These are phyloP conservation scores for Cataglyphis altisquamis DNA, from an alignment of 2,888 invertebrate genomes.

Conservation along the genomic window DNA sequence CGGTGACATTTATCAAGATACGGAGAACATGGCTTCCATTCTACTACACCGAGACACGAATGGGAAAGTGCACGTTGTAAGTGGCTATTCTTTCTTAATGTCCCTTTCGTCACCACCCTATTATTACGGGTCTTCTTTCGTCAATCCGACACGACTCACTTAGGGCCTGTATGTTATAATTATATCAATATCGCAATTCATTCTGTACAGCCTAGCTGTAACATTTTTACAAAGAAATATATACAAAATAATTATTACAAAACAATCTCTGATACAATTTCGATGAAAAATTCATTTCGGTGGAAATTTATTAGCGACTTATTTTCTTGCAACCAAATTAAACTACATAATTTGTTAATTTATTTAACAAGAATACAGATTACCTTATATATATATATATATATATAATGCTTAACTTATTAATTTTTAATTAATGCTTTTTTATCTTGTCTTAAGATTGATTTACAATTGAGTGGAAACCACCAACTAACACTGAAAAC, in stretches of 20 bases:
- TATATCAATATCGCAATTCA: conserved; percentile 75
- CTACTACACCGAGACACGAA: conserved; percentile 93
- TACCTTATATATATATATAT: background rate
- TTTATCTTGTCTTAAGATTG: background rate
- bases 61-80: conserved; percentile 95
- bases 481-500: background rate
- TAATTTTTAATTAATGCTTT: background rate
- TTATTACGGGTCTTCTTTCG: conserved; percentile 79
- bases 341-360: background rate
- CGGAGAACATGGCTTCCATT: conserved; percentile 94
- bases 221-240: conserved; percentile 27
- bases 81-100: conserved; percentile 85
- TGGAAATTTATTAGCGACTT: background rate
- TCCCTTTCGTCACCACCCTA: conserved; percentile 78
- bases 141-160: conserved; percentile 71
- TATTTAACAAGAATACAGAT: background rate
- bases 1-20: conserved; percentile 96
- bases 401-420: background rate
- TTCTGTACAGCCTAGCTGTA: conserved; percentile 54
- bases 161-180: conserved; percentile 73
- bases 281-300: background rate
- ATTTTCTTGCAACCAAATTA: background rate
- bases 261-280: background rate
- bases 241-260: background rate
- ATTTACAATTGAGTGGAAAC: background rate